phyloP scores from a whole-genome alignment of 1,140 invertebrate genomes.

The Leptinotarsa lineolata region DNA sequence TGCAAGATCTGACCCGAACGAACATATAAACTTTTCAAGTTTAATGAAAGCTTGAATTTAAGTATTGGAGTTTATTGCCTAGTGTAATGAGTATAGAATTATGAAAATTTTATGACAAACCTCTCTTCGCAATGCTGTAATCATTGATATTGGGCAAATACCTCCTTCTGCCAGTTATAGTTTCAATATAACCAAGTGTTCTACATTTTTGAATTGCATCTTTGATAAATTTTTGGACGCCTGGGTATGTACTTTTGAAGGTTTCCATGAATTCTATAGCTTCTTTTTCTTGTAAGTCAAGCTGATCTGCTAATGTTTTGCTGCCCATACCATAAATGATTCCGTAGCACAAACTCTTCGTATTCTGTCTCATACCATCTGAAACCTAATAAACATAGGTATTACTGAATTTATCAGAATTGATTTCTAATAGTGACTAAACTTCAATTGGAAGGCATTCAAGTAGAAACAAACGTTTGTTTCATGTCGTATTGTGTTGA shows the following conservation, averaged over 20 bases:
- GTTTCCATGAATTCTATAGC: slow-evolving; percentile 78
- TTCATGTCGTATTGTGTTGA: too few relatives aligned
- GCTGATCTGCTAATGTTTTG: slow-evolving; percentile 78
- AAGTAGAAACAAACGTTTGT: too few relatives aligned
- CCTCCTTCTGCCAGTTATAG: slow-evolving; percentile 77
- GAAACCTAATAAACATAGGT: slow-evolving; percentile 63
- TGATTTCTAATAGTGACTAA: too few relatives aligned
- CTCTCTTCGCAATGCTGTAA: slow-evolving; percentile 62
- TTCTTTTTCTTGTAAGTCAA: slow-evolving; percentile 80
- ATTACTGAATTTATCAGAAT: too few relatives aligned
- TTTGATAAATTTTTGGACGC: slow-evolving; percentile 70
- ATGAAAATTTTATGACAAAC: slow-evolving; percentile 50
- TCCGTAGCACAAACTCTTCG: slow-evolving; percentile 95
- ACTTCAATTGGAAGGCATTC: too few relatives aligned
- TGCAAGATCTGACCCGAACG: too few relatives aligned
- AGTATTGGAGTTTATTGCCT: too few relatives aligned
- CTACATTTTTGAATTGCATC: slow-evolving; percentile 71
- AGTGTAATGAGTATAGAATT: too few relatives aligned
- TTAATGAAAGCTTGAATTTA: too few relatives aligned
- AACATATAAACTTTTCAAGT: too few relatives aligned
- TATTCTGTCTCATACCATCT: slow-evolving; percentile 76
- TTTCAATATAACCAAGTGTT: slow-evolving; percentile 79
- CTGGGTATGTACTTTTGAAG: slow-evolving; percentile 84
- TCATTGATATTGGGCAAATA: slow-evolving; percentile 79
- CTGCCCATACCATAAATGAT: slow-evolving; percentile 98